phyloP scores from a whole-genome alignment of 2,888 invertebrate species.

The Yponomeuta plumbellus region DNA sequence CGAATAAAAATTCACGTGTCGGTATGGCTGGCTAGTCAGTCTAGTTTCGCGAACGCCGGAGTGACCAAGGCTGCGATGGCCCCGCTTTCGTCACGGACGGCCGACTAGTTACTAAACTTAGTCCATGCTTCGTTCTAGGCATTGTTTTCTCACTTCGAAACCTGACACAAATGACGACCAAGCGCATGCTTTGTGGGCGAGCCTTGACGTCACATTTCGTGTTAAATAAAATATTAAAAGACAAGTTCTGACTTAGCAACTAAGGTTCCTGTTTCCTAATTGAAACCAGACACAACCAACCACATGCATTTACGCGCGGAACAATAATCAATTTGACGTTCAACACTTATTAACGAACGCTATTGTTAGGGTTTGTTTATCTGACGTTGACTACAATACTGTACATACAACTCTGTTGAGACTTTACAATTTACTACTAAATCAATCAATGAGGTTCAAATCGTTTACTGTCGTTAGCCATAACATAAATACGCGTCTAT shows the following conservation, averaged over 20 bases:
- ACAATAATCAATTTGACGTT: neutral
- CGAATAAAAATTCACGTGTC: slow-evolving; percentile 26
- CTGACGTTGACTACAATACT: neutral
- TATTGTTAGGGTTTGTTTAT: slow-evolving; percentile 5
- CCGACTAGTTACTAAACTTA: slow-evolving; percentile 21
- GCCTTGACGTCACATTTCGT: neutral
- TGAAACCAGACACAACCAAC: neutral
- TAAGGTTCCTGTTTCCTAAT: neutral
- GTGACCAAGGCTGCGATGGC: slow-evolving; percentile 45
- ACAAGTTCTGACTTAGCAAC: neutral
- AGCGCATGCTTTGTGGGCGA: no score
- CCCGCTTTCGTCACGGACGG: slow-evolving; percentile 43
- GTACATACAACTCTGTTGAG: neutral
- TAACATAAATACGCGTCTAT: neutral
- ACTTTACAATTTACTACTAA: neutral
- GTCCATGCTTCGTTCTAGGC: slow-evolving; percentile 15
- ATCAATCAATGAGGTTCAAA: no score
- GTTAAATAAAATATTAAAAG: neutral
- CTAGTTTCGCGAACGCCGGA: slow-evolving; percentile 34
- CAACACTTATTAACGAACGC: slow-evolving; percentile 9
- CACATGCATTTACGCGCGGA: neutral
- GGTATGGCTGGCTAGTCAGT: slow-evolving; percentile 23
- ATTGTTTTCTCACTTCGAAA: neutral
- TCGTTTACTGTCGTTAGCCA: neutral
- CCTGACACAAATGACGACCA: no score